A percentile compares a stretch with the other conserved stretches of the same genome.
Conservation (phyloP, 1,140 invertebrate genomes). For the Cydia splendana region DNA sequence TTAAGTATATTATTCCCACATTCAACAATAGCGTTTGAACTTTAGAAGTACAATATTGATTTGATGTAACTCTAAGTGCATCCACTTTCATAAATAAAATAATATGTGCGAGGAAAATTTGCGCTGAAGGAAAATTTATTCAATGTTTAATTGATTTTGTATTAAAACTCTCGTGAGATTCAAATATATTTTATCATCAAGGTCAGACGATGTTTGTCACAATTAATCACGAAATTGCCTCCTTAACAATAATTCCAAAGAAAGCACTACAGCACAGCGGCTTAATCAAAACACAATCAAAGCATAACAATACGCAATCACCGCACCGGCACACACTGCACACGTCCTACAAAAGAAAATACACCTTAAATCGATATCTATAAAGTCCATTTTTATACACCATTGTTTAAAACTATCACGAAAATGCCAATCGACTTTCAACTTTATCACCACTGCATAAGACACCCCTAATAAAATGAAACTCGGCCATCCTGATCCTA, state of each 20-base stretch:
- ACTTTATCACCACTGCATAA: not conserved
- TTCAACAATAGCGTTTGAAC: too few relatives aligned
- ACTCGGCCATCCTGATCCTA: not conserved
- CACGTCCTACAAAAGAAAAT: not conserved
- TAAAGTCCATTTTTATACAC: not conserved
- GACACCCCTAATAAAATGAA: not conserved
- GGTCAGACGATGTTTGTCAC: too few relatives aligned
- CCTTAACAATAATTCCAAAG: not conserved
- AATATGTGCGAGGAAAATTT: too few relatives aligned
- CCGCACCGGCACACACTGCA: not conserved
- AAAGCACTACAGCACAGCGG: not conserved
- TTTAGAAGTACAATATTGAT: too few relatives aligned
- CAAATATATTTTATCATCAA: too few relatives aligned
- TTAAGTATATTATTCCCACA: too few relatives aligned
- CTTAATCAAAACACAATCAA: constrained; percentile 5
- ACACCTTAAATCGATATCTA: not conserved
- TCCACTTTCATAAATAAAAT: too few relatives aligned
- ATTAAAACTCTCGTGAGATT: too few relatives aligned
- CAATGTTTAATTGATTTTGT: too few relatives aligned
- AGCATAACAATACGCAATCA: constrained; percentile 4
- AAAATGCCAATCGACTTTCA: not conserved
- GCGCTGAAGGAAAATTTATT: too few relatives aligned
- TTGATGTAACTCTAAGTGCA: too few relatives aligned
- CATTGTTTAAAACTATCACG: not conserved
- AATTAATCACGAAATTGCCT: not conserved